Evolutionary conservation across 2,888 invertebrate genomes (phyloP), one percentile per base, ranked within the genome.

Genomic region (Odontothrips loti): DNA sequence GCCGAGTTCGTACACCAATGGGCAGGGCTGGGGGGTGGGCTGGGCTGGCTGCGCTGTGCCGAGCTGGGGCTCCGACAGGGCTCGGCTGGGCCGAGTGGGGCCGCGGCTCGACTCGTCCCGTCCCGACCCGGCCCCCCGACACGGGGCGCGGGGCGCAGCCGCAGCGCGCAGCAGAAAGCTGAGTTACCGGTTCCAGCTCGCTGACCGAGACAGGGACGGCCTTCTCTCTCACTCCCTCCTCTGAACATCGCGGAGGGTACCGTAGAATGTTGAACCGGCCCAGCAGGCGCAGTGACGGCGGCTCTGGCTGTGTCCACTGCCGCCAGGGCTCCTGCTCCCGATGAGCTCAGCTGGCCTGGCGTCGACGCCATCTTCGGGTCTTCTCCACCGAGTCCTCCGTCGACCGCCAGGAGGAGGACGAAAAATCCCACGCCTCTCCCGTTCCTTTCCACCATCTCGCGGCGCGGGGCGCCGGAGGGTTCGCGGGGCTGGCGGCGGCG

Each of bases 171-270:
- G 68, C 68, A 75, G 68, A 75, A 75, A 75, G 68, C 68, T 75
- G 68, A 75, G 68, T 75, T 75, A 75, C 68, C 68, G 68, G 68
- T 75, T 75, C 68, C 68, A 75, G 68, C 68, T 75, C 68, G 68
- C 68, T 75, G 68, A 75, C 68, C 68, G 68, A 27, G 68, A 75
- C 68, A 27, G 23, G 68, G 68, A 75, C 68, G 68, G 68, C 34
- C 34, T 6, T 43, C 34, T 43, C 34, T 43, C 34, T 4, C 34
- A 43, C 34, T 4, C 34, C 2, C 34, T 43, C 34, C 34, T 43
- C 34, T 43, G 34, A 43, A 43, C 34, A 43, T 43, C 34, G 34
- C 17, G 58, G 58, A 58, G 58, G 58, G 58, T 58, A 58, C 58
- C 58, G 58, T 58, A 58, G 58, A n/a, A 23, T 23, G 68, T 23